Evolutionary conservation across 1,140 invertebrate genomes (phyloP).

Genomic region (Orchesella cincta): DNA sequence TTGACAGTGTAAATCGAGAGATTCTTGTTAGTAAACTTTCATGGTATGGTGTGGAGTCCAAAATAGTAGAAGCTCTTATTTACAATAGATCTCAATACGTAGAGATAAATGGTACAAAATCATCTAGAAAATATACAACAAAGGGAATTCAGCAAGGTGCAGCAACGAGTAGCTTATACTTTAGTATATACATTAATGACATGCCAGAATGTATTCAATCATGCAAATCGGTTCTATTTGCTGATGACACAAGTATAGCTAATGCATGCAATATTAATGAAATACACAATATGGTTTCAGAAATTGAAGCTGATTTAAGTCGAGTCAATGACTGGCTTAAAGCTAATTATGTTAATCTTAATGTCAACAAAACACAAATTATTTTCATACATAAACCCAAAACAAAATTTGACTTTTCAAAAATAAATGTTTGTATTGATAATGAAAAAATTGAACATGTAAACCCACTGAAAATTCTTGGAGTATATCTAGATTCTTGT

Average conservation of each 20-base stretch:
- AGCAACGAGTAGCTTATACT: not conserved
- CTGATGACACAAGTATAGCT: not conserved
- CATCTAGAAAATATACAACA: constrained; percentile 18
- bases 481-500: too few relatives aligned
- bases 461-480: too few relatives aligned
- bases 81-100: not conserved
- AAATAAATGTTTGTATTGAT: too few relatives aligned
- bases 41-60: constrained; percentile 15
- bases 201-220: not conserved
- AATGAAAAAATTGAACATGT: too few relatives aligned
- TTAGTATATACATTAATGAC: not conserved
- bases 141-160: not conserved
- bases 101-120: constrained; percentile 7
- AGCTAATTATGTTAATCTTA: not conserved
- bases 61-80: constrained; percentile 27
- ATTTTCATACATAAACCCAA: not conserved
- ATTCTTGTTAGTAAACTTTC: constrained; percentile 54
- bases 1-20: constrained; percentile 55
- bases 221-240: not conserved
- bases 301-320: not conserved
- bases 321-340: not conserved
- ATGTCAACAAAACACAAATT: not conserved
- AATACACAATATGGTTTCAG: not conserved
- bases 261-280: not conserved
- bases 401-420: too few relatives aligned